Percentiles rank a stretch among this genome's conserved stretches.
Evolutionary conservation across 2,797 vertebrate species (phyloP).

Genomic region (Acridotheres tristis): DNA sequence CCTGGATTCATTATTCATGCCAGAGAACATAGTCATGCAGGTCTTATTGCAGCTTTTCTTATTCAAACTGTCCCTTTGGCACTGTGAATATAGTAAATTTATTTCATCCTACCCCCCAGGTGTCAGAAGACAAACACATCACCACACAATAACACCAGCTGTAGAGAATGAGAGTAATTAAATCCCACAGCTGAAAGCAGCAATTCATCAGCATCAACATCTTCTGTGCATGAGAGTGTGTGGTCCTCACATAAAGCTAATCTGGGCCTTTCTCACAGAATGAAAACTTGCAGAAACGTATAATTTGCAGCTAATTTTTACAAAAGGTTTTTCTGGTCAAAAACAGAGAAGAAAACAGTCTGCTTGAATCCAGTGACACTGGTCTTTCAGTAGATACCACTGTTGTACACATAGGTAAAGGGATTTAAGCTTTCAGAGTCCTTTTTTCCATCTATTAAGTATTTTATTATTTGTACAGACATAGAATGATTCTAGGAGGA

Average conservation of each 20-base stretch:
- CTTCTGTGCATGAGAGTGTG: neutral
- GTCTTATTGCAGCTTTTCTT: conserved; percentile 1
- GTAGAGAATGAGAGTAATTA: conserved; percentile 38
- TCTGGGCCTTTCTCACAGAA: conserved; percentile 15
- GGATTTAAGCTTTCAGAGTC: neutral
- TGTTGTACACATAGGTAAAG: neutral
- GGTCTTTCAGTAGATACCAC: neutral
- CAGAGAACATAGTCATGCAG: neutral
- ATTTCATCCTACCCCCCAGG: neutral
- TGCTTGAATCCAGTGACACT: neutral
- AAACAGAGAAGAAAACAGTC: neutral
- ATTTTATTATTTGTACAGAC: neutral
- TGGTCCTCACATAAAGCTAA: neutral
- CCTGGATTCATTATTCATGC: neutral
- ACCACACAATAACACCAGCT: conserved; percentile 11
- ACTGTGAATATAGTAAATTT: neutral
- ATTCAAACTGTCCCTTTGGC: conserved; percentile 13
- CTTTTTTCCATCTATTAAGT: neutral
- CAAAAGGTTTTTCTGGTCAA: conserved; percentile 23
- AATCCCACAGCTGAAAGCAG: conserved; percentile 54
- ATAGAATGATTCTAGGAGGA: neutral
- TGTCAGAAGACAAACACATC: conserved; percentile 47
- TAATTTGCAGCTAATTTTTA: neutral
- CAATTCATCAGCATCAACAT: conserved; percentile 39
- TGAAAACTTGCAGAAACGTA: neutral